Conservation (phyloP, 2,113 vertebrate genomes). For the Penelope pileata region DNA sequence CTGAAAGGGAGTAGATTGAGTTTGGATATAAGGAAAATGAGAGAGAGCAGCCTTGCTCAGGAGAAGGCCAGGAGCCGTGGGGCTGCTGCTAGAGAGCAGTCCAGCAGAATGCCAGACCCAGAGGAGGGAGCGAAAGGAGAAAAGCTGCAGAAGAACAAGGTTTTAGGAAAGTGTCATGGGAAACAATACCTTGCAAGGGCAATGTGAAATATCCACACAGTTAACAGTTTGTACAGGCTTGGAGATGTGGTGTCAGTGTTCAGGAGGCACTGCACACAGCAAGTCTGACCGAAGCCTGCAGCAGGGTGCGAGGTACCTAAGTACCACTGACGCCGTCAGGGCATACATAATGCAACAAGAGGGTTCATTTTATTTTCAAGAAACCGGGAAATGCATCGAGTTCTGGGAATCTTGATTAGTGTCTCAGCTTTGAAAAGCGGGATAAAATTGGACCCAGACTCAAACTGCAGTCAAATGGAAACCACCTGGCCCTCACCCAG, state of each 20-base stretch:
- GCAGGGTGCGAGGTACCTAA: background rate
- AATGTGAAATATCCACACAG: accelerated
- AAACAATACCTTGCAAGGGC: accelerated
- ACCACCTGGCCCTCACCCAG: background rate
- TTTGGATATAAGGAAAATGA: no score
- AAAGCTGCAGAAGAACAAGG: background rate
- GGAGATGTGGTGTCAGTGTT: accelerated
- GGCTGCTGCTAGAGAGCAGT: background rate
- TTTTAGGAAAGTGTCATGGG: background rate
- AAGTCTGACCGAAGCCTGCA: background rate
- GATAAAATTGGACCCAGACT: background rate
- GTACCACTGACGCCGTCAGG: background rate
- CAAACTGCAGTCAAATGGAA: background rate
- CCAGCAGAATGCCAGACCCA: background rate
- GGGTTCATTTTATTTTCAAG: accelerated
- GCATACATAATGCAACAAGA: accelerated
- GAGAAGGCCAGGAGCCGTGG: background rate
- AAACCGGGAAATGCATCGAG: background rate
- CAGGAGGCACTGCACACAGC: background rate
- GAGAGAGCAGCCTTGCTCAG: background rate
- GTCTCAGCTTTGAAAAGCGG: background rate
- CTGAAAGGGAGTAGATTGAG: no score
- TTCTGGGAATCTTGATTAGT: background rate
- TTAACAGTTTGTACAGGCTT: background rate
- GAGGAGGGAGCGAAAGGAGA: background rate